Conservation (phyloP, 2,797 vertebrate species). For the Pantherophis alleghaniensis region DNA sequence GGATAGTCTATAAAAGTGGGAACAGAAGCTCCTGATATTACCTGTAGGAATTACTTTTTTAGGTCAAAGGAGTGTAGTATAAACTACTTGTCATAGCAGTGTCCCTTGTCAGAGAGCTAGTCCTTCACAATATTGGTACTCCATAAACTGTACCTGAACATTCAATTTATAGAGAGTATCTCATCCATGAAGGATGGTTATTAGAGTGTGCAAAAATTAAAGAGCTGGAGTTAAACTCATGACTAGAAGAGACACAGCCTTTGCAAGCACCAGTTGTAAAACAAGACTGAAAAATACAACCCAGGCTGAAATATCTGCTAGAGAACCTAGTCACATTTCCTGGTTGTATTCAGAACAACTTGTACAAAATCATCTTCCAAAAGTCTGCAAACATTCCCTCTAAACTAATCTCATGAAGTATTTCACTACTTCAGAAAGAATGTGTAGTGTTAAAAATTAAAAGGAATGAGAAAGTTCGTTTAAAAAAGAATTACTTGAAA, state of each 20-base stretch:
- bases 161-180: slow-evolving; percentile 14
- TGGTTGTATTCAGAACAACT: background rate
- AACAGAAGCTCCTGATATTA: slow-evolving; percentile 16
- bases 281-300: background rate
- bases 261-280: background rate
- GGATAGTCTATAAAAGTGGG: background rate
- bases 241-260: background rate
- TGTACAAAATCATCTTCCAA: background rate
- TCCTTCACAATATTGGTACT: slow-evolving; percentile 24
- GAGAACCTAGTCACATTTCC: background rate
- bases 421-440: background rate
- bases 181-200: slow-evolving; percentile 36
- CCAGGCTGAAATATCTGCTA: background rate
- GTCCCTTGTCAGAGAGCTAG: slow-evolving; percentile 13
- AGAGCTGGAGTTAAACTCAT: background rate
- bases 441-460: background rate
- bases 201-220: slow-evolving; percentile 29
- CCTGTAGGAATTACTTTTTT: slow-evolving; percentile 11
- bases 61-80: background rate
- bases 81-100: background rate
- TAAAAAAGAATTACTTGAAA: too few relatives aligned
- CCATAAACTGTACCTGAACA: background rate
- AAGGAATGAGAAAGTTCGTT: background rate
- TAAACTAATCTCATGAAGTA: background rate
- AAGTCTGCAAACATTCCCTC: background rate